Conservation (phyloP, 2,797 vertebrate genomes). For the Prunella strophiata region DNA sequence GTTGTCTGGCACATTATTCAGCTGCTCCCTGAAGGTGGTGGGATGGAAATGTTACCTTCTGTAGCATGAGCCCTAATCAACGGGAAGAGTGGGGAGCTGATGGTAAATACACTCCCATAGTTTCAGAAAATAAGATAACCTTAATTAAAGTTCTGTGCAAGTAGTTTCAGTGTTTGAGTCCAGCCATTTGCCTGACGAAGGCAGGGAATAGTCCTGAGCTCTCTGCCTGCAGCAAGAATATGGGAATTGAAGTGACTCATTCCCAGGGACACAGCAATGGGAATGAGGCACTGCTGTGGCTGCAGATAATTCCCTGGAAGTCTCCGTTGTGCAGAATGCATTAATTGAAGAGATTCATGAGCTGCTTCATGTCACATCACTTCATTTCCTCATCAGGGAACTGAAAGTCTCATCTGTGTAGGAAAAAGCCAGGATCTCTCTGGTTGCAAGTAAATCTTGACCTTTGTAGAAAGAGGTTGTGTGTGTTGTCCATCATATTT, state of each 20-base stretch:
- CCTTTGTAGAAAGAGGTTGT: not conserved
- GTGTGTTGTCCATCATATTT: not conserved
- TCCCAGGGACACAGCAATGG: not conserved
- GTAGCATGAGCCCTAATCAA: not conserved
- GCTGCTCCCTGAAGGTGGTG: not conserved
- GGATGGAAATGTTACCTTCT: not conserved
- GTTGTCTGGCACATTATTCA: not conserved
- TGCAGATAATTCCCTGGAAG: conserved; percentile 65
- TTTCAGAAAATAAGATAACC: conserved; percentile 10
- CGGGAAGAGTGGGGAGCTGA: not conserved
- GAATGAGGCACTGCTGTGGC: conserved; percentile 46
- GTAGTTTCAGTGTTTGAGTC: conserved; percentile 9
- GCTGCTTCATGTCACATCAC: conserved; percentile 36
- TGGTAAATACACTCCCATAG: not conserved
- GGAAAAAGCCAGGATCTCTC: not conserved
- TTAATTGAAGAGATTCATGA: conserved; percentile 60
- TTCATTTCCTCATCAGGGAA: conserved; percentile 30
- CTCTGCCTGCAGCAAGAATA: conserved; percentile 23
- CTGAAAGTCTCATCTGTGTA: not conserved
- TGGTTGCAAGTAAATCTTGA: not conserved
- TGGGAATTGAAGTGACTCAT: conserved; percentile 54
- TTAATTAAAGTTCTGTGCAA: not conserved
- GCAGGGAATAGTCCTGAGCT: conserved; percentile 7
- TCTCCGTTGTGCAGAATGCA: conserved; percentile 32
- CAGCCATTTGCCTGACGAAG: not conserved